A percentile compares a stretch with the other conserved stretches of the same genome.
Evolutionary conservation across 1,140 invertebrate genomes (phyloP).

Genomic region (Amphibalanus amphitrite): DNA sequence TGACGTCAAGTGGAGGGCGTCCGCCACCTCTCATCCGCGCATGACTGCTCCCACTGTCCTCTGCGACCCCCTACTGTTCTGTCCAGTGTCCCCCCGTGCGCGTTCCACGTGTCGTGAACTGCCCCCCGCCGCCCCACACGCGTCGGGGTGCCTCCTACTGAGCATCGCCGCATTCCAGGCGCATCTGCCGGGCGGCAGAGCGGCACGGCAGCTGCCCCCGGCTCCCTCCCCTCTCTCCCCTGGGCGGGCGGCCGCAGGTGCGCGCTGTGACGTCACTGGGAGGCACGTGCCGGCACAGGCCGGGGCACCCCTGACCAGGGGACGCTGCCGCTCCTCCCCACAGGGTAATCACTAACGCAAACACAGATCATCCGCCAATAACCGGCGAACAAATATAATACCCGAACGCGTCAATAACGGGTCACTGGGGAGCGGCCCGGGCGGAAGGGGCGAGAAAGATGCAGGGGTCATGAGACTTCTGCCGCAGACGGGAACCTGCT

Average conservation of each 20-base stretch:
- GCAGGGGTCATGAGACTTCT: not conserved
- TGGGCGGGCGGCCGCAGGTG: not conserved
- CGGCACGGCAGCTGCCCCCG: not conserved
- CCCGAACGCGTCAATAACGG: not conserved
- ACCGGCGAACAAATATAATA: constrained; percentile 1
- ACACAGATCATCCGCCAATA: constrained; percentile 1
- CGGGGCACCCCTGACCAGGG: not conserved
- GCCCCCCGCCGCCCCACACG: no score
- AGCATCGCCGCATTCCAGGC: not conserved
- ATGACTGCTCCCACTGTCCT: no score
- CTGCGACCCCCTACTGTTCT: no score
- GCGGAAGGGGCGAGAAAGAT: not conserved
- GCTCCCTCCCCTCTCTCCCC: no score
- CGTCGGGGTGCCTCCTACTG: not conserved
- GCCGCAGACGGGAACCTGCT: no score
- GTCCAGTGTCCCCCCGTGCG: no score
- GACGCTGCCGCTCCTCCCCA: not conserved
- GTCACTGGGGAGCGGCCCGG: not conserved
- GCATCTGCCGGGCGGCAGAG: not conserved
- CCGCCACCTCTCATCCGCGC: not conserved
- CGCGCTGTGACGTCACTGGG: not conserved
- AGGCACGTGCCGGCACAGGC: not conserved
- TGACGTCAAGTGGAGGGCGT: not conserved
- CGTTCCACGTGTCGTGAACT: no score
- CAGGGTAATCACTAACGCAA: not conserved